phyloP scores from a whole-genome alignment of 2,113 vertebrate species.

The Zeus faber region DNA sequence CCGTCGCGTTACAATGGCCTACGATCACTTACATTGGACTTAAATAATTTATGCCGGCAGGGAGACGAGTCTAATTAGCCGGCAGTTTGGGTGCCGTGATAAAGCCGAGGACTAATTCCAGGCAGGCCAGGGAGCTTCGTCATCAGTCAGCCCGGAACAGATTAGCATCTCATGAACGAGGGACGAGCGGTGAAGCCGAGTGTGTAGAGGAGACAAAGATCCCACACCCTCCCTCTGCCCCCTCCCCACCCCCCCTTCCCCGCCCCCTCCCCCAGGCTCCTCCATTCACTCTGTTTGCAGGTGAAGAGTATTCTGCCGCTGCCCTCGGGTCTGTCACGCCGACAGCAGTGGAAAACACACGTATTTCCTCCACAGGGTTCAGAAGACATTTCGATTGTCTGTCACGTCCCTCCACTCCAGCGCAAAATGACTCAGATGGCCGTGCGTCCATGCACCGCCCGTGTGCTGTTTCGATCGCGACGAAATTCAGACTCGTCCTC shows the following conservation, averaged over 20 bases:
- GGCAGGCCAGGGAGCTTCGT: constrained; percentile 96
- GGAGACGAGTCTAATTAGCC: constrained; percentile 99
- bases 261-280: background rate
- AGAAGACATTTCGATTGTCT: constrained; percentile 37
- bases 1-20: constrained; percentile 92
- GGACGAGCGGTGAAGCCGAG: constrained; percentile 91
- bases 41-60: constrained; percentile 99
- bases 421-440: background rate
- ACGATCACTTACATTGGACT: constrained; percentile 95
- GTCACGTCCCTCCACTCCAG: constrained; percentile 4
- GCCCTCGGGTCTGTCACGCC: constrained; percentile 84
- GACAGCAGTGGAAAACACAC: constrained; percentile 90
- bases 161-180: constrained; percentile 98
- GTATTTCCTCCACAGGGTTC: constrained; percentile 85
- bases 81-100: constrained; percentile 98
- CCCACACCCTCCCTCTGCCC: background rate
- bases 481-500: too few relatives aligned
- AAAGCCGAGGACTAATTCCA: constrained; percentile 93
- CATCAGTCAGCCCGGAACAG: constrained; percentile 97
- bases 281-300: constrained; percentile 57
- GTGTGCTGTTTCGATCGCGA: too few relatives aligned
- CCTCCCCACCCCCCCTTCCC: background rate
- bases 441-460: too few relatives aligned
- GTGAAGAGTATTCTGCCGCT: constrained; percentile 66
- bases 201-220: constrained; percentile 97